Base-by-base conservation (phyloP, 2,797 vertebrate genomes). In the Ciconia nigra region DNA sequence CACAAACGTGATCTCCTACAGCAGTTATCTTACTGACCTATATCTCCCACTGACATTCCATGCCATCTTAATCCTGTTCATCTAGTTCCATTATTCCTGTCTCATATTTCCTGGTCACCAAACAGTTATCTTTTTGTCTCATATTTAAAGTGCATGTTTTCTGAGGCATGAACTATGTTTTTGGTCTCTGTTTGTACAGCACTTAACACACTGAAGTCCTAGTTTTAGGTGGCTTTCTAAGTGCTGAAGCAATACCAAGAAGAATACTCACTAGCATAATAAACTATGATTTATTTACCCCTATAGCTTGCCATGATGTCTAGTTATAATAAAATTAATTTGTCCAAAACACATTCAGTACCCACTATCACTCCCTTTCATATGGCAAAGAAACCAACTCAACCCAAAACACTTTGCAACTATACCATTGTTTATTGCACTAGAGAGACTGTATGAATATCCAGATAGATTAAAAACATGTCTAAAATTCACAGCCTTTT, bases 391-490 rank as follows among this genome's bases (percentile, higher is more conserved):
- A 57, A 89, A 62, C 61, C 51, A 74, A 51, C 51, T 77, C 37
- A 85, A 13, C 37, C 24, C 66, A 46, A 73, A 73, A 4, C 37
- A 44, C 31, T 92, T 81, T 28, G 63, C n/a, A 91, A 57, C 78
- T 90, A 19, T 66, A 71, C 33, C 51, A 33, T 62, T 91, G 87
- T 83, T 90, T 82, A 37, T 83, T 76, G 72, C 61, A 35, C 24
- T 42, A 62, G 78, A 85, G 85, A 85, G 73, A 49, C 44, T 93
- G 35, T 65, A 70, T 61, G 54, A 96, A 91, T 93, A 95, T 87
- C 76, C 57, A 82, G 55, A 59, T 76, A 82, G 76, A 85, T 74
- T 94, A 77, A 94, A 97, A 96, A 90, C 51, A 39, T 24, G 12
- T 63, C 46, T 89, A 52, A 58, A 79, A 83, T 74, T 93, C 51